A percentile compares a stretch with the other conserved stretches of the same genome.
Conservation (phyloP, 2,888 invertebrate species). For the Acanthosepion esculentum region DNA sequence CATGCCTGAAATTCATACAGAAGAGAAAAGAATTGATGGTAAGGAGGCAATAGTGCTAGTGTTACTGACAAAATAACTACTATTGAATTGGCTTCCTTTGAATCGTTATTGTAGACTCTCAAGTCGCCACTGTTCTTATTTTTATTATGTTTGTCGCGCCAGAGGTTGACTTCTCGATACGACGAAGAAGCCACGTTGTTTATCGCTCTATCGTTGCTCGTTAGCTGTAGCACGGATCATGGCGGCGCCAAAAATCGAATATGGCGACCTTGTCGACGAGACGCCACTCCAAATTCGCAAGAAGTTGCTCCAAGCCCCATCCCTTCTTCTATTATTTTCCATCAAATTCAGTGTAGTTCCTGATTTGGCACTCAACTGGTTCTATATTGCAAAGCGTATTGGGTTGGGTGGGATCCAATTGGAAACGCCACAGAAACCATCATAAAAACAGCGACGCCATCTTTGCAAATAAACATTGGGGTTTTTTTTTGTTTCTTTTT, state of each 20-base stretch:
- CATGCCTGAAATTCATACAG: too few species aligned
- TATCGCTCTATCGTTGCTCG: background rate
- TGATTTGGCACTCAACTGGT: background rate
- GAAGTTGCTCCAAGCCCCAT: background rate
- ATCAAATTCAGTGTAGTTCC: background rate
- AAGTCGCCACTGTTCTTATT: background rate
- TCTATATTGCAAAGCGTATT: background rate
- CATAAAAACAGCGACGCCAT: background rate
- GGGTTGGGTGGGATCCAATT: background rate
- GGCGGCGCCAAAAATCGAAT: background rate
- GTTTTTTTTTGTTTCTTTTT: background rate
- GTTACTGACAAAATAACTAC: background rate
- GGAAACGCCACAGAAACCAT: background rate
- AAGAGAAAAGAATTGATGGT: too few species aligned
- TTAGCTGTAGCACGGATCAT: background rate
- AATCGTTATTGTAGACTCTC: background rate
- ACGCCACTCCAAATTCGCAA: background rate
- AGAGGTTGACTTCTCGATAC: background rate
- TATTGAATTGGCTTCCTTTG: background rate
- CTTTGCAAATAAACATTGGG: background rate
- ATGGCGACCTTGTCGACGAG: background rate
- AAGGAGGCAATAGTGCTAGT: background rate
- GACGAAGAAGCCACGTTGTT: background rate
- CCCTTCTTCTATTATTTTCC: background rate
- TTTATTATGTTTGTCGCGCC: background rate